Evolutionary conservation across 2,113 vertebrate genomes (phyloP).

Genomic region (Crotalus helleri): DNA sequence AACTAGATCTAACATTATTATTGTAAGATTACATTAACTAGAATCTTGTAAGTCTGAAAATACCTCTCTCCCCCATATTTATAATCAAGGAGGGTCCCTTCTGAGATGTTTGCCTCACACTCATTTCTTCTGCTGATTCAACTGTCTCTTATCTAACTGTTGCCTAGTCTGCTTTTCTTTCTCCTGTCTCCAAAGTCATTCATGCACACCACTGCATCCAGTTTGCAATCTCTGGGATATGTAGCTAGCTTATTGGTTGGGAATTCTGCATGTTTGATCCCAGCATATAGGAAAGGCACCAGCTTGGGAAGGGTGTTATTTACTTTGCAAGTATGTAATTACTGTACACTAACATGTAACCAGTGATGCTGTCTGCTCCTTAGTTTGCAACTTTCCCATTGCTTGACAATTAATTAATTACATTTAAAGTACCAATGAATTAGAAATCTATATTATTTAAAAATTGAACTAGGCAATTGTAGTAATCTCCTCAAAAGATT

Average conservation of each 20-base stretch:
- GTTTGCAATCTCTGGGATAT: background rate
- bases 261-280: background rate
- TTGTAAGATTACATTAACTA: background rate
- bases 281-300: background rate
- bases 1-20: background rate
- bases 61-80: background rate
- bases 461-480: background rate
- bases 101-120: background rate
- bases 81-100: background rate
- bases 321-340: background rate
- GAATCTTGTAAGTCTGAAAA: background rate
- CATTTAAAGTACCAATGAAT: background rate
- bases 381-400: background rate
- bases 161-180: background rate
- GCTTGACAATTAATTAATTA: background rate
- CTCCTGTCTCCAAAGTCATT: background rate
- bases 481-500: background rate
- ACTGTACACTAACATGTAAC: background rate
- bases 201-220: background rate
- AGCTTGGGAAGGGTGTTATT: background rate
- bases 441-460: background rate
- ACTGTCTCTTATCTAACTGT: background rate
- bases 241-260: background rate
- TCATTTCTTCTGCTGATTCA: background rate
- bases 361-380: background rate